Conservation (phyloP, 2,797 vertebrate species). For the Glossophaga mutica region DNA sequence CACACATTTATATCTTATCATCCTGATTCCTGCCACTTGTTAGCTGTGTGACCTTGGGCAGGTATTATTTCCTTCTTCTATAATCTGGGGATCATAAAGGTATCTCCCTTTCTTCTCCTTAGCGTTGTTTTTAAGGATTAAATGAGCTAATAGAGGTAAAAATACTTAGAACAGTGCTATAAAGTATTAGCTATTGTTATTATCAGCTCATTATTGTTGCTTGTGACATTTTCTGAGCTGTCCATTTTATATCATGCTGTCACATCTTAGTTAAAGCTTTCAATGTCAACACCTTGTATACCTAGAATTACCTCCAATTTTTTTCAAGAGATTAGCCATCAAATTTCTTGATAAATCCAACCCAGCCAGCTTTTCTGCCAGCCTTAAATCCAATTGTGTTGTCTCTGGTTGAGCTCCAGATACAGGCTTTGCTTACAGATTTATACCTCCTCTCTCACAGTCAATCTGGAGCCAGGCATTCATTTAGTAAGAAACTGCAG, state of each 20-base stretch:
- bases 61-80: background rate
- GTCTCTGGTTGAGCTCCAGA: background rate
- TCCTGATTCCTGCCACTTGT: background rate
- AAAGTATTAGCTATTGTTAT: background rate
- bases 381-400: constrained; percentile 34
- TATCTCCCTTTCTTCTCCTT: background rate
- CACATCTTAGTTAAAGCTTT: background rate
- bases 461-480: background rate
- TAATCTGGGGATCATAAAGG: background rate
- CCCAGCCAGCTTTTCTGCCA: background rate
- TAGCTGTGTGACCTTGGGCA: background rate
- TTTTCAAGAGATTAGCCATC: background rate
- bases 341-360: constrained; percentile 47
- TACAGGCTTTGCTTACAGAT: constrained; percentile 1
- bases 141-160: background rate
- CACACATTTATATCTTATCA: background rate
- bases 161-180: background rate
- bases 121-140: background rate
- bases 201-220: background rate
- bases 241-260: background rate
- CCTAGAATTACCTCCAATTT: background rate
- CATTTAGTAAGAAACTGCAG: constrained; percentile 42
- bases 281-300: background rate
- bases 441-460: background rate
- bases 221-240: background rate